Percentiles rank a stretch among this genome's conserved stretches.
phyloP scores from a whole-genome alignment of 2,113 vertebrate species.

The Apodemus speciosus region DNA sequence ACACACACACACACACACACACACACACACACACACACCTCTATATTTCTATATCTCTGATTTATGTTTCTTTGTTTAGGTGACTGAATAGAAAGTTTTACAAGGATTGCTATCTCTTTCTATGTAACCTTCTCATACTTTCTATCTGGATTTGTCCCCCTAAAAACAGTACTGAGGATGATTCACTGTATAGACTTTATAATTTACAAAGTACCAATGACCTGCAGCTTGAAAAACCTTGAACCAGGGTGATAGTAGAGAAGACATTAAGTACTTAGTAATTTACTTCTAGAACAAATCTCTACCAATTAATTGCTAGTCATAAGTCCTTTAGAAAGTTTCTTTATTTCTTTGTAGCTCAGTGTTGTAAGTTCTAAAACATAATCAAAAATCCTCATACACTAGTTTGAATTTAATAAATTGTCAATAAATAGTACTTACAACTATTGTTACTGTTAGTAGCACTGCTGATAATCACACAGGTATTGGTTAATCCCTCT shows the following conservation, averaged over 20 bases:
- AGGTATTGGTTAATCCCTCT: not conserved
- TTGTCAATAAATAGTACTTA: not conserved
- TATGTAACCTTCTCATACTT: slow-evolving; percentile 10
- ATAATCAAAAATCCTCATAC: not conserved
- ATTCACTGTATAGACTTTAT: not conserved
- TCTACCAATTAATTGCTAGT: not conserved
- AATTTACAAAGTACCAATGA: not conserved
- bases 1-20: not conserved
- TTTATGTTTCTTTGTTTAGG: not conserved
- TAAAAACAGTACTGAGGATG: slow-evolving; percentile 23
- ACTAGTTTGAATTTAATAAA: not conserved
- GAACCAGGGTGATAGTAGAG: not conserved
- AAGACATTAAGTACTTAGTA: not conserved
- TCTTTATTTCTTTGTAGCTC: not conserved
- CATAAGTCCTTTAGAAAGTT: not conserved
- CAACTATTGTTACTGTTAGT: not conserved
- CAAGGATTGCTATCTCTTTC: slow-evolving; percentile 9
- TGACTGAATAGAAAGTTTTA: slow-evolving; percentile 40
- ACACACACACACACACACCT: not conserved
- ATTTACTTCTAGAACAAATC: not conserved
- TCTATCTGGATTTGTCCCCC: not conserved
- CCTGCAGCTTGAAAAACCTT: not conserved
- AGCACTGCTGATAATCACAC: not conserved
- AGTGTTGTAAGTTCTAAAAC: not conserved
- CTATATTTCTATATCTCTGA: not conserved